Percentiles rank a stretch among this genome's conserved stretches.
These are phyloP conservation scores for Leontocebus nigricollis DNA, from an alignment of 2,797 vertebrate species.

Conservation along the genomic window DNA sequence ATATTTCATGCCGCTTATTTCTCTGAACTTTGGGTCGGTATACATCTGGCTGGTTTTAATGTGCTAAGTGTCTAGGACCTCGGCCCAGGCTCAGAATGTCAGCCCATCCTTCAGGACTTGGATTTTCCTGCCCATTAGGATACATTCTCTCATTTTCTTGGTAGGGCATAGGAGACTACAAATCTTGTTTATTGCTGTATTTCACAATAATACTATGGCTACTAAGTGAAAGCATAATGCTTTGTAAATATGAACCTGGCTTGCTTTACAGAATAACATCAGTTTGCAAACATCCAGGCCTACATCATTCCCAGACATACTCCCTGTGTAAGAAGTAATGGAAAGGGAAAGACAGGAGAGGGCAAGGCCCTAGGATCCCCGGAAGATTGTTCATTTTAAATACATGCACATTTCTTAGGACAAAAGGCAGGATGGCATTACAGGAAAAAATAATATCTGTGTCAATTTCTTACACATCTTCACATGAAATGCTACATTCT, in stretches of 20 bases:
- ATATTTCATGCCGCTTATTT: neutral
- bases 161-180: neutral
- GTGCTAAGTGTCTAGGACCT: neutral
- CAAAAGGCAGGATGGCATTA: neutral
- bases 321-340: neutral
- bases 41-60: neutral
- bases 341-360: neutral
- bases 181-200: neutral
- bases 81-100: neutral
- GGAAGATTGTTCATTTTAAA: neutral
- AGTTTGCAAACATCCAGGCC: neutral
- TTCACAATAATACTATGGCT: neutral
- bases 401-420: neutral
- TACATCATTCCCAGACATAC: no score
- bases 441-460: rapidly evolving
- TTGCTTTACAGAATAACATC: neutral
- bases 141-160: neutral
- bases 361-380: no score
- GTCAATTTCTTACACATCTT: neutral
- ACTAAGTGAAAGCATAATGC: neutral
- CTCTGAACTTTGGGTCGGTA: neutral
- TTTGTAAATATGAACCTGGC: neutral
- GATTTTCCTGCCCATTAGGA: neutral
- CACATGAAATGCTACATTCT: neutral
- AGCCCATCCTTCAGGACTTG: neutral